Percentiles rank a stretch among this genome's conserved stretches.
These are phyloP conservation scores for Bimastos eiseni DNA, from an alignment of 2,888 invertebrate genomes.

Conservation along the genomic window DNA sequence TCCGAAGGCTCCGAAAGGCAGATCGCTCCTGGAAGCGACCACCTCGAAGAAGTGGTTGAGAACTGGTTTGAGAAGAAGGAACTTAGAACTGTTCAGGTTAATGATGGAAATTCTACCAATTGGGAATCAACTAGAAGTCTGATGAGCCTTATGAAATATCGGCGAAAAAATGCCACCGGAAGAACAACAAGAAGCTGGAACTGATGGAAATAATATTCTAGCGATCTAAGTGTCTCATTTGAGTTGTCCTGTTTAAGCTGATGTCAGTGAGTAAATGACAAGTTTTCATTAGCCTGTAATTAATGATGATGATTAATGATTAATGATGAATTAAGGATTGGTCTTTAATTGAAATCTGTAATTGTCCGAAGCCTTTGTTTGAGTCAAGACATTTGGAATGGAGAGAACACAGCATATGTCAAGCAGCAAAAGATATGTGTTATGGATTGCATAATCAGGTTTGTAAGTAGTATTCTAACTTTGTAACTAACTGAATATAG, in stretches of 20 bases:
- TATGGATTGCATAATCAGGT: neutral
- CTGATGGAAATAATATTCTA: neutral
- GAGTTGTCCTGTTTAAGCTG: neutral
- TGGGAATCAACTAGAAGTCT: neutral
- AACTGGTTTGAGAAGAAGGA: slow-evolving; percentile 26
- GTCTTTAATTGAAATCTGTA: neutral
- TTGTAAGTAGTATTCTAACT: neutral
- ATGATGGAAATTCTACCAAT: neutral
- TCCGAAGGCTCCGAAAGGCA: neutral
- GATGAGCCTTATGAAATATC: neutral
- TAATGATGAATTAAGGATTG: too few species aligned
- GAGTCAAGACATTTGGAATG: neutral
- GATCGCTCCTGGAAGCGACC: neutral
- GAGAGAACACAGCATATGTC: neutral
- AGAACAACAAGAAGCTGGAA: neutral
- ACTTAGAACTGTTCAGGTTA: neutral
- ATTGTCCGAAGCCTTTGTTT: neutral
- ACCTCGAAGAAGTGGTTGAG: slow-evolving; percentile 18
- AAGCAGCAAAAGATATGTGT: neutral
- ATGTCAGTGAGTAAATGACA: neutral
- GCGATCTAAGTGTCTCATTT: neutral
- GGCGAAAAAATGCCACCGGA: neutral
- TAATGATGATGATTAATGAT: neutral
- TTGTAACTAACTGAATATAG: neutral
- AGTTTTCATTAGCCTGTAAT: neutral